These are phyloP conservation scores for Aleiodes testaceus DNA, from an alignment of 2,888 invertebrate species.

Conservation along the genomic window DNA sequence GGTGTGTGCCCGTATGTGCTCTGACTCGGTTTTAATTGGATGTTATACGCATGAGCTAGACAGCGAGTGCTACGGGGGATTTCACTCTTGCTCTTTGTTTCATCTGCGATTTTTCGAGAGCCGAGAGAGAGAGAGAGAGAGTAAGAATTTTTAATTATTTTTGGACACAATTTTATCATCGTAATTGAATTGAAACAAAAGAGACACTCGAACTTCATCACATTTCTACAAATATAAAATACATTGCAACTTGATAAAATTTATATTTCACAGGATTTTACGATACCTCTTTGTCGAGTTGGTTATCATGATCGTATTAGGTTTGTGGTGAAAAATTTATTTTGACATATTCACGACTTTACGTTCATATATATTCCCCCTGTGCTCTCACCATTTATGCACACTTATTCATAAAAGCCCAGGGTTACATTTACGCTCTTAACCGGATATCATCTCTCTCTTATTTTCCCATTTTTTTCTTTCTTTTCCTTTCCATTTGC, in stretches of 20 bases:
- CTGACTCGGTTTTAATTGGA: slow-evolving; percentile 59
- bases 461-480: neutral
- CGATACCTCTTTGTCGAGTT: slow-evolving; percentile 50
- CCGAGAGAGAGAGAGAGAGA: too few relatives aligned
- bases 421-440: slow-evolving; percentile 30
- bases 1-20: slow-evolving; percentile 45
- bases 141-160: too few relatives aligned
- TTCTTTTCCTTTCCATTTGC: too few relatives aligned
- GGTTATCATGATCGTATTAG: slow-evolving; percentile 48
- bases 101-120: too few relatives aligned
- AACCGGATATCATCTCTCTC: slow-evolving; percentile 35
- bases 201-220: too few relatives aligned
- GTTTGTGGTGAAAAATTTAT: slow-evolving; percentile 1
- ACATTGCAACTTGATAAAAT: slow-evolving; percentile 2
- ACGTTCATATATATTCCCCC: slow-evolving; percentile 20
- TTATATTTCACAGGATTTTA: slow-evolving; percentile 10
- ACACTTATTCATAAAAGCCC: slow-evolving; percentile 34
- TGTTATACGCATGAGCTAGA: slow-evolving; percentile 38
- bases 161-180: too few relatives aligned
- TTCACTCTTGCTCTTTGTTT: too few relatives aligned
- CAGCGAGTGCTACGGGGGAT: too few relatives aligned
- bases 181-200: too few relatives aligned
- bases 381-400: slow-evolving; percentile 32
- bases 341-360: slow-evolving; percentile 35
- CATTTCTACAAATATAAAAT: too few relatives aligned